Percentiles rank a stretch among this genome's conserved stretches.
Evolutionary conservation across 2,113 vertebrate genomes (phyloP).

Genomic region (Helogale parvula): DNA sequence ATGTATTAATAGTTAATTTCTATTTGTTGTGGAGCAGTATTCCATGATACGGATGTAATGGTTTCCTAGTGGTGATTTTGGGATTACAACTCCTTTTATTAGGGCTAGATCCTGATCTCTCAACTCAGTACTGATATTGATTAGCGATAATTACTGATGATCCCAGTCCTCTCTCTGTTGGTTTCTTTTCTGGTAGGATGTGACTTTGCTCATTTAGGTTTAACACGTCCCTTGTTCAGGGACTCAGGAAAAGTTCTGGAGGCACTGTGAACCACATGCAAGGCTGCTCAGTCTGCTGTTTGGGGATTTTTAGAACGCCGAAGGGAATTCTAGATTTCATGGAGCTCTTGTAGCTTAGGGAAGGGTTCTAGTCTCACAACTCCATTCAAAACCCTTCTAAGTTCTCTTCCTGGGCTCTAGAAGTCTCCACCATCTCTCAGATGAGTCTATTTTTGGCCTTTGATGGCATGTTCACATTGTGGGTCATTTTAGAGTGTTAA

Average conservation of each 20-base stretch:
- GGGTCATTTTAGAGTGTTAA: not conserved
- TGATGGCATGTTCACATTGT: not conserved
- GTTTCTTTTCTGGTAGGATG: not conserved
- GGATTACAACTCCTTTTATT: not conserved
- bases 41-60: too few relatives aligned
- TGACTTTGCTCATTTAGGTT: slow-evolving; percentile 10
- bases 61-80: not conserved
- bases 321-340: not conserved
- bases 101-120: not conserved
- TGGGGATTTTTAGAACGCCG: not conserved
- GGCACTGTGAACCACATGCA: not conserved
- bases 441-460: not conserved
- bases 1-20: not conserved
- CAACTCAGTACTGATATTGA: not conserved
- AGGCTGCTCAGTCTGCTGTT: not conserved
- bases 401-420: not conserved
- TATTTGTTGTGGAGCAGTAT: not conserved
- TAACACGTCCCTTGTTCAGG: not conserved
- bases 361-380: not conserved
- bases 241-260: not conserved
- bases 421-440: not conserved
- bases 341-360: not conserved
- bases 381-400: not conserved
- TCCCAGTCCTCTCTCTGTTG: not conserved
- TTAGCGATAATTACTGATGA: not conserved